Percentiles rank a stretch among this genome's conserved stretches.
Evolutionary conservation across 1,140 invertebrate genomes (phyloP).

Genomic region (Drosophila willistoni): DNA sequence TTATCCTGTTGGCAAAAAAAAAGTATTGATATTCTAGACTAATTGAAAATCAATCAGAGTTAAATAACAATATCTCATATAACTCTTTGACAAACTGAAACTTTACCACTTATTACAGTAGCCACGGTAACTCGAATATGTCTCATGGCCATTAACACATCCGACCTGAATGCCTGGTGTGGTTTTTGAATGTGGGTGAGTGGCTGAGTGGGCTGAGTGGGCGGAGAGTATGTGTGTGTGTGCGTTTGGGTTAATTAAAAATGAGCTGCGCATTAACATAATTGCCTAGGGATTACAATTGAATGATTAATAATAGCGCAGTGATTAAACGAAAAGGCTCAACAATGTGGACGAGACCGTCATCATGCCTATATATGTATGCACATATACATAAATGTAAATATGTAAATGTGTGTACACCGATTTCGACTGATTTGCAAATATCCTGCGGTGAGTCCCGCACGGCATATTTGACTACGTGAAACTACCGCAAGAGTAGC

Average conservation of each 20-base stretch:
- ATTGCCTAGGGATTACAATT: conserved; percentile 66
- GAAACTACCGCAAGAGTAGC: background rate
- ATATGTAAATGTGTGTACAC: background rate
- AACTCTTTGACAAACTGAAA: conserved; percentile 5
- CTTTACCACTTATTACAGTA: conserved; percentile 1
- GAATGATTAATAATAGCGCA: conserved; percentile 67
- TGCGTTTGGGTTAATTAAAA: conserved; percentile 60
- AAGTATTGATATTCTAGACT: background rate
- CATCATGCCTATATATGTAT: conserved; percentile 22
- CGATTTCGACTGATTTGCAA: background rate
- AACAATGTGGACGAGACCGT: conserved; percentile 34
- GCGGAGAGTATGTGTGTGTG: conserved; percentile 8
- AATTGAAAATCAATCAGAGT: conserved; percentile 16
- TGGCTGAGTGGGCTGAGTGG: conserved; percentile 16
- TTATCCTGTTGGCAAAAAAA: background rate
- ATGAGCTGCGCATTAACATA: conserved; percentile 65
- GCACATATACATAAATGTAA: background rate
- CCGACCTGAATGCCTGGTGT: conserved; percentile 35
- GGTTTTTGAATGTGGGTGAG: conserved; percentile 28
- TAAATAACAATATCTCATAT: background rate
- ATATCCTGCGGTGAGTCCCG: background rate
- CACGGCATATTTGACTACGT: background rate
- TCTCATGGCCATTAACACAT: conserved; percentile 47
- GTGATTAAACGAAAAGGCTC: conserved; percentile 59
- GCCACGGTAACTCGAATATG: background rate